These are phyloP conservation scores for Spea hammondii DNA, from an alignment of 2,797 vertebrate genomes.

Conservation along the genomic window DNA sequence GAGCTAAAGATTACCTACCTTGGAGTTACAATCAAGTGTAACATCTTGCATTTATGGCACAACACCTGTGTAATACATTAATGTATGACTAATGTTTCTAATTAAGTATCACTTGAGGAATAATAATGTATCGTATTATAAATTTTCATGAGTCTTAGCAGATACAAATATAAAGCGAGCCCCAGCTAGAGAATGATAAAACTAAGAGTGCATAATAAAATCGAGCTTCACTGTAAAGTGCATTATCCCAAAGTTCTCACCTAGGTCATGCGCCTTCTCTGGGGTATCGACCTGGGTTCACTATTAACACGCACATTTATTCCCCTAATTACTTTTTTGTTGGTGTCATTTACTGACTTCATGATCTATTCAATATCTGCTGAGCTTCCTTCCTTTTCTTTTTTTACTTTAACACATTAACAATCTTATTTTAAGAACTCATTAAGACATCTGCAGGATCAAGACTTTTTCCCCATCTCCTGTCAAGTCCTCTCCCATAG, in stretches of 20 bases:
- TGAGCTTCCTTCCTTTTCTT: too few species aligned
- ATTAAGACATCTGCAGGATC: too few species aligned
- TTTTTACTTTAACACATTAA: too few species aligned
- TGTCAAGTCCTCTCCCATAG: too few species aligned
- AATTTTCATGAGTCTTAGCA: conserved; percentile 29
- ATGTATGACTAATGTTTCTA: conserved; percentile 4
- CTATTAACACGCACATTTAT: too few species aligned
- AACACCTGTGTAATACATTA: conserved; percentile 6
- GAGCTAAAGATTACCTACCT: not conserved
- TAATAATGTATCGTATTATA: conserved; percentile 23
- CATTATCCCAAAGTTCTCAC: conserved; percentile 23
- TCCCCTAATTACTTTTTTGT: too few species aligned
- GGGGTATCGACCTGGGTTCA: not conserved
- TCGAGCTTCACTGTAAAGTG: conserved; percentile 5
- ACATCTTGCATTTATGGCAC: not conserved
- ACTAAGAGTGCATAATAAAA: conserved; percentile 19
- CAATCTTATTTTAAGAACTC: too few species aligned
- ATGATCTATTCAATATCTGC: too few species aligned
- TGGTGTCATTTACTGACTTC: too few species aligned
- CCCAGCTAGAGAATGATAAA: conserved; percentile 46
- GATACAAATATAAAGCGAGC: conserved; percentile 38
- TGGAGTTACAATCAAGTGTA: not conserved
- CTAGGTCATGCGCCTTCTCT: not conserved
- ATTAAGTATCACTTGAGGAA: not conserved
- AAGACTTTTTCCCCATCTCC: too few species aligned